These are phyloP conservation scores for Fragum fragum DNA, from an alignment of 2,888 invertebrate genomes.

Conservation along the genomic window DNA sequence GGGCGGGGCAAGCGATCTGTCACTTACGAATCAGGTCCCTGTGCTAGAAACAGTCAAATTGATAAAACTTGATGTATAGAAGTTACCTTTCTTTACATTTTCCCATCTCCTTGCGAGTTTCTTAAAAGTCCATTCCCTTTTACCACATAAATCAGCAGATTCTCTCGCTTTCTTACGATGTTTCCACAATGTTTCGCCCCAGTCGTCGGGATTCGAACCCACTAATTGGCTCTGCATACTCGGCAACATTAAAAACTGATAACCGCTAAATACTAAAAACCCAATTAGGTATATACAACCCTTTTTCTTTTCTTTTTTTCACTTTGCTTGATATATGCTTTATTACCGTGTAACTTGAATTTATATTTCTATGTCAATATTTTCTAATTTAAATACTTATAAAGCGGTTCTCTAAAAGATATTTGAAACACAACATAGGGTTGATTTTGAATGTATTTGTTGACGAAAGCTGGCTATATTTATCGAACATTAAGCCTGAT, in stretches of 20 bases:
- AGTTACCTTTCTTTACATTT: conserved; percentile 6
- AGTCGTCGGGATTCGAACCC: background rate
- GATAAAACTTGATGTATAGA: background rate
- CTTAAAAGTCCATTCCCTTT: background rate
- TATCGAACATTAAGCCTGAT: background rate
- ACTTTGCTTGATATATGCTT: no score
- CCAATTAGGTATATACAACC: no score
- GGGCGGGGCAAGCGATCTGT: background rate
- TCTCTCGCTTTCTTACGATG: background rate
- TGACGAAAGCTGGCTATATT: no score
- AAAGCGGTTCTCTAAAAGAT: no score
- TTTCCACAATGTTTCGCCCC: background rate
- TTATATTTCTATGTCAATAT: no score
- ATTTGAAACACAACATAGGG: no score
- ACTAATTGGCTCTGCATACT: background rate
- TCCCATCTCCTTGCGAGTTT: conserved; percentile 19
- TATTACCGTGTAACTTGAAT: no score
- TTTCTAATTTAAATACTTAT: no score
- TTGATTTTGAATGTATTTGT: no score
- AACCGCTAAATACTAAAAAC: no score
- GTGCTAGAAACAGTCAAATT: no score
- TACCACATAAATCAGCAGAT: background rate
- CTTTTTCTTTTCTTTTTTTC: no score
- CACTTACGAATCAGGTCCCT: background rate
- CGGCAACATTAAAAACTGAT: background rate